A percentile compares a stretch with the other conserved stretches of the same genome.
These are phyloP conservation scores for Capitella teleta DNA, from an alignment of 1,140 invertebrate genomes.

Conservation along the genomic window DNA sequence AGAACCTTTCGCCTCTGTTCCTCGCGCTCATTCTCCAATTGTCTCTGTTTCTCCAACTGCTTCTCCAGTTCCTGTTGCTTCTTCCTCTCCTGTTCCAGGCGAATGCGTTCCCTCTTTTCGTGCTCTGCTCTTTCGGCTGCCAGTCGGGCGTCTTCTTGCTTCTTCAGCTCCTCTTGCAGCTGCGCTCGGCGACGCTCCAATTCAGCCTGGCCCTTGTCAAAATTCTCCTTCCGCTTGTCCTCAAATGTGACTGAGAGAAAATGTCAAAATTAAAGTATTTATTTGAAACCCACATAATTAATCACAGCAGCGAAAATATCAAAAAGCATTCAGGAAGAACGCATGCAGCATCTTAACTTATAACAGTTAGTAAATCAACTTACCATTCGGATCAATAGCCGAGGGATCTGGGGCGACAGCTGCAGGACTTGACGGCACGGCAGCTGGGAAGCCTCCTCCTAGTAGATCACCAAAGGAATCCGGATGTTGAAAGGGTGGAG, in stretches of 20 bases:
- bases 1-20: conserved; percentile 44
- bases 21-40: conserved; percentile 55
- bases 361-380: too few species aligned
- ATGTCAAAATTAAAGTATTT: too few species aligned
- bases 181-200: conserved; percentile 80
- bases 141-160: conserved; percentile 39
- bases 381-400: too few species aligned
- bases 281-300: too few species aligned
- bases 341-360: too few species aligned
- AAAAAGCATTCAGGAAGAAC: too few species aligned
- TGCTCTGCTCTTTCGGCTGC: conserved; percentile 72
- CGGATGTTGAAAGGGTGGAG: too few species aligned
- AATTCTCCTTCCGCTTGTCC: conserved; percentile 93
- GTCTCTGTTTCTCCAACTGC: conserved; percentile 70
- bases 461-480: too few species aligned
- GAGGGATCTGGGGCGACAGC: too few species aligned
- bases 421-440: too few species aligned
- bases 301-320: too few species aligned
- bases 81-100: conserved; percentile 44
- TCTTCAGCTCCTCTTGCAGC: conserved; percentile 49
- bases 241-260: conserved; percentile 75
- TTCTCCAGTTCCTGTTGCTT: conserved; percentile 50
- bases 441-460: too few species aligned
- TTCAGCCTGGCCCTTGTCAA: conserved; percentile 95
- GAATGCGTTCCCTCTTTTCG: conserved; percentile 68